Evolutionary conservation across 2,797 vertebrate species (phyloP).

Genomic region (Podarcis lilfordi): DNA sequence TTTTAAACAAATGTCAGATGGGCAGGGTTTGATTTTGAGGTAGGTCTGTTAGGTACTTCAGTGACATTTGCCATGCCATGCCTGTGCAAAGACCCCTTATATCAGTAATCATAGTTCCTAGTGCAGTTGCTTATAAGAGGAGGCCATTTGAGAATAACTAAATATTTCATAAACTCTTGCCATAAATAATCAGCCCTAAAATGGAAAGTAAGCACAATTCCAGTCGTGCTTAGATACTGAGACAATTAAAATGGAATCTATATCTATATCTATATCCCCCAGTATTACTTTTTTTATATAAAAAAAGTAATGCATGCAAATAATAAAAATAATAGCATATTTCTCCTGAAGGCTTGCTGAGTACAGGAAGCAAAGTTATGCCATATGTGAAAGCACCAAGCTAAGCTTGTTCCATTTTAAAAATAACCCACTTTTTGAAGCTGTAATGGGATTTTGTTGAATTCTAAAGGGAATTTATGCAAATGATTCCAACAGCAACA

Average conservation of each 20-base stretch:
- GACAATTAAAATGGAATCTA: constrained; percentile 46
- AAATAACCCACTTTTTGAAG: constrained; percentile 32
- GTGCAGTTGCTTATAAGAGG: not conserved
- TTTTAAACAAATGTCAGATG: too few relatives aligned
- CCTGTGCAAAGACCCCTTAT: not conserved
- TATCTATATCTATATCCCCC: not conserved
- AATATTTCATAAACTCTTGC: constrained; percentile 61
- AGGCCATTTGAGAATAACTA: constrained; percentile 47
- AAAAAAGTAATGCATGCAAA: not conserved
- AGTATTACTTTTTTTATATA: constrained; percentile 3
- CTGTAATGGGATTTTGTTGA: constrained; percentile 9
- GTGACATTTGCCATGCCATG: not conserved
- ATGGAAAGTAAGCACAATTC: constrained; percentile 59
- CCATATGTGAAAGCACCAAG: constrained; percentile 23
- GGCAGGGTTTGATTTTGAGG: not conserved
- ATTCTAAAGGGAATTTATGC: constrained; percentile 41
- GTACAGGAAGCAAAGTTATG: constrained; percentile 4
- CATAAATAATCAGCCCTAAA: constrained; percentile 56
- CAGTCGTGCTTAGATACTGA: constrained; percentile 52
- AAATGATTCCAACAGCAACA: constrained; percentile 33
- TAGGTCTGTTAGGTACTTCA: not conserved
- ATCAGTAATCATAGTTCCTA: not conserved
- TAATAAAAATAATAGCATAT: constrained; percentile 50
- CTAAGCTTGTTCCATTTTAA: constrained; percentile 29
- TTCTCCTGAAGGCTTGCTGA: constrained; percentile 27